These are phyloP conservation scores for Galaxea fascicularis DNA, from an alignment of 92 coral and sea anemone species.

Conservation along the genomic window DNA sequence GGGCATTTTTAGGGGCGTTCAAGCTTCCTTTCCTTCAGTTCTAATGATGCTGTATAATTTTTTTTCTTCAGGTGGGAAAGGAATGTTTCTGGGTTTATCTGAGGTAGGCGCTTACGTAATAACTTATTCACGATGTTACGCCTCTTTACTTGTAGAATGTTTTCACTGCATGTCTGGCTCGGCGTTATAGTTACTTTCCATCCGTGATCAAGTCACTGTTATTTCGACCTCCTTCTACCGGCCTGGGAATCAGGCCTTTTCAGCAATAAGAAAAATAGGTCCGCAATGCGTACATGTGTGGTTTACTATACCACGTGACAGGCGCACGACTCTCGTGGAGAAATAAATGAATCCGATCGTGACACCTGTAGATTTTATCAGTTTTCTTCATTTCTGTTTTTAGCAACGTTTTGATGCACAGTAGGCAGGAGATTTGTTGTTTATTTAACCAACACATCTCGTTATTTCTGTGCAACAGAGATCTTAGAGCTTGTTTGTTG, in stretches of 20 bases:
- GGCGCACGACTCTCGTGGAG: too few species aligned
- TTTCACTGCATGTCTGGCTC: too few species aligned
- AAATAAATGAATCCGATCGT: too few species aligned
- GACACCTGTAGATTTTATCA: neutral
- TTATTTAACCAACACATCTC: constrained; percentile 56
- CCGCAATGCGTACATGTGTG: too few species aligned
- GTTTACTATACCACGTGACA: too few species aligned
- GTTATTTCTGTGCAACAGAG: constrained; percentile 63
- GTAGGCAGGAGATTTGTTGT: constrained; percentile 72
- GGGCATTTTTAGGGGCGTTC: too few species aligned
- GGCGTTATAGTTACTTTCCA: too few species aligned
- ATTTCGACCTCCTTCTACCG: too few species aligned
- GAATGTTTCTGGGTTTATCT: constrained; percentile 52
- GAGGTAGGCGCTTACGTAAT: constrained; percentile 63
- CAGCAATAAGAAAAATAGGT: too few species aligned
- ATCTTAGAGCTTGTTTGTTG: constrained; percentile 32
- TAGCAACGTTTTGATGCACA: constrained; percentile 20
- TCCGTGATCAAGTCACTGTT: too few species aligned
- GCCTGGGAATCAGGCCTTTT: neutral
- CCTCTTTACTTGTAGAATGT: too few species aligned
- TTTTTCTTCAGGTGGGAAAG: constrained; percentile 62
- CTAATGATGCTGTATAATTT: neutral
- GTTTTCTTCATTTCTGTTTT: neutral
- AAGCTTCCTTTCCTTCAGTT: neutral
- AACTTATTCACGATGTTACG: too few species aligned